Evolutionary conservation across 35 echinoderm and acorn worm species (phyloP).

Genomic region (Diadema setosum): DNA sequence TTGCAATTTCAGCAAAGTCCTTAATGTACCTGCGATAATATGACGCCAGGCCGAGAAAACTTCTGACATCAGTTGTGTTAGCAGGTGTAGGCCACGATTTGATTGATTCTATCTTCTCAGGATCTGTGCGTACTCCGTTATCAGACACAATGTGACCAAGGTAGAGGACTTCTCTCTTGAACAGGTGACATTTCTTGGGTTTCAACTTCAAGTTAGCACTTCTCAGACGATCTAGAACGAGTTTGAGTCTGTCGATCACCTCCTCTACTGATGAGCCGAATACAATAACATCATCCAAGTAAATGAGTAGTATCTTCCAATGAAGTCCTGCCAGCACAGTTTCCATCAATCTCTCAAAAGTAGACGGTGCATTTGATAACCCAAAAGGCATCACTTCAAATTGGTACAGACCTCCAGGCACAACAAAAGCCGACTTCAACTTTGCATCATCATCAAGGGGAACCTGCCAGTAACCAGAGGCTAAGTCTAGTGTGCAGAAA

Average conservation of each 20-base stretch:
- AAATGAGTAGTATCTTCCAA: slow-evolving; percentile 26
- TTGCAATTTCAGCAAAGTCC: slow-evolving; percentile 11
- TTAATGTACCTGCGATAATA: slow-evolving; percentile 40
- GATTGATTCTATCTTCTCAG: slow-evolving; percentile 18
- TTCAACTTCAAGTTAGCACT: slow-evolving; percentile 28
- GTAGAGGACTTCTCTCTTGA: slow-evolving; percentile 9
- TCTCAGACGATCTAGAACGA: neutral
- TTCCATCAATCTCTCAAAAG: slow-evolving; percentile 67
- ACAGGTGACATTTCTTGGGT: slow-evolving; percentile 46
- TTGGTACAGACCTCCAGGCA: slow-evolving; percentile 61
- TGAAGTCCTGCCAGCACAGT: slow-evolving; percentile 48
- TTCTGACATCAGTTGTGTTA: neutral
- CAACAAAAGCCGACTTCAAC: slow-evolving; percentile 23
- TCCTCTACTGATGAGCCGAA: slow-evolving; percentile 51
- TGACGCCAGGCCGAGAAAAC: slow-evolving; percentile 42
- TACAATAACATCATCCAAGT: slow-evolving; percentile 67
- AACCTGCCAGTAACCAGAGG: slow-evolving; percentile 66
- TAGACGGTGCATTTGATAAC: slow-evolving; percentile 54
- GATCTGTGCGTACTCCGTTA: slow-evolving; percentile 6
- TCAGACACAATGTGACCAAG: slow-evolving; percentile 55
- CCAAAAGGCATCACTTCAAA: slow-evolving; percentile 68
- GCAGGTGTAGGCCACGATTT: slow-evolving; percentile 12
- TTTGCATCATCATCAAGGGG: slow-evolving; percentile 21
- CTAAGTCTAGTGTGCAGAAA: slow-evolving; percentile 52
- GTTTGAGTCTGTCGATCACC: slow-evolving; percentile 1